Conservation (phyloP, 2,888 invertebrate species). For the Ethmia dodecea region DNA sequence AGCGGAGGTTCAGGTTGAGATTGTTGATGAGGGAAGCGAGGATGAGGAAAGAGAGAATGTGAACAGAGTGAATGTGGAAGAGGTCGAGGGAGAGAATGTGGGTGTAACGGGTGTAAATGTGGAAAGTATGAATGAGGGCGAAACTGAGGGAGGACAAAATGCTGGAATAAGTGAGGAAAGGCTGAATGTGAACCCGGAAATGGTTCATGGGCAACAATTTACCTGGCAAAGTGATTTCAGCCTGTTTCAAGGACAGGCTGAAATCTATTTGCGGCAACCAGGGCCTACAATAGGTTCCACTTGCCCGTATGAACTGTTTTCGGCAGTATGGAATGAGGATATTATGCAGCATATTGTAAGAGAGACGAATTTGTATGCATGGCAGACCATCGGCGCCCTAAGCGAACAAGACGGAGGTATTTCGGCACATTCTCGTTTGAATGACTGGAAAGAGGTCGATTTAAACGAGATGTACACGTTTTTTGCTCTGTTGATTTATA, state of each 20-base stretch:
- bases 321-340: slow-evolving; percentile 4
- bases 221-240: slow-evolving; percentile 2
- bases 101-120: too few relatives aligned
- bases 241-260: slow-evolving; percentile 1
- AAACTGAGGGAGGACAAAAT: too few relatives aligned
- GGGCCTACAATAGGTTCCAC: slow-evolving; percentile 2
- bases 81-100: too few relatives aligned
- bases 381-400: slow-evolving; percentile 6
- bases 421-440: slow-evolving; percentile 1
- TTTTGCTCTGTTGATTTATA: slow-evolving; percentile 1
- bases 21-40: too few relatives aligned
- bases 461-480: slow-evolving; percentile 5
- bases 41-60: too few relatives aligned
- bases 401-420: slow-evolving; percentile 1
- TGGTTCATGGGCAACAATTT: too few relatives aligned
- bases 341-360: slow-evolving; percentile 6
- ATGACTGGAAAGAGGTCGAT: slow-evolving; percentile 6
- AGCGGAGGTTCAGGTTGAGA: too few relatives aligned
- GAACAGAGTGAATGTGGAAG: too few relatives aligned
- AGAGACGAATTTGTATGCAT: slow-evolving; percentile 9
- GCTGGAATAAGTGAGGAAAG: too few relatives aligned
- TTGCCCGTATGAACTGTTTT: slow-evolving; percentile 6
- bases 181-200: too few relatives aligned
- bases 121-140: too few relatives aligned
- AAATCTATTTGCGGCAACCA: slow-evolving; percentile 1